These are phyloP conservation scores for Plestiodon gilberti DNA, from an alignment of 2,113 vertebrate species.

Conservation along the genomic window DNA sequence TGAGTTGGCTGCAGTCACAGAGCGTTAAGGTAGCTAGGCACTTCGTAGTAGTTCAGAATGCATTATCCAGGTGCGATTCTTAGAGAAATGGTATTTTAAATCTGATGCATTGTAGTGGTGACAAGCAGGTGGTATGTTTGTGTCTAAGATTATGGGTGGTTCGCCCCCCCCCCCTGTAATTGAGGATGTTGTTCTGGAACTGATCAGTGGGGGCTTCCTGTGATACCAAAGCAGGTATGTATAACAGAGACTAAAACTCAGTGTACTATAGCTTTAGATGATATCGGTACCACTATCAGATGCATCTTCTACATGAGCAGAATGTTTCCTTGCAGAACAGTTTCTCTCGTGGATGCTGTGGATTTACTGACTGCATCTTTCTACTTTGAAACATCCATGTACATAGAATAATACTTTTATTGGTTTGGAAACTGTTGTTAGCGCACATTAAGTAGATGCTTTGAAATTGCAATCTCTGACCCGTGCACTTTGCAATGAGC, in stretches of 20 bases:
- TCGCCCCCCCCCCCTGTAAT: neutral
- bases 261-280: neutral
- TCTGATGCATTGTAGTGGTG: neutral
- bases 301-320: neutral
- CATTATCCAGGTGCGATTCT: neutral
- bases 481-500: neutral
- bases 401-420: neutral
- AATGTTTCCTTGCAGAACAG: neutral
- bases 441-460: neutral
- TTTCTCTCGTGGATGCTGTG: neutral
- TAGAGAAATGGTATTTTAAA: neutral
- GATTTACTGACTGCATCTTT: neutral
- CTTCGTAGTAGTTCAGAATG: fast-evolving
- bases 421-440: neutral
- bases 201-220: neutral
- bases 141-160: neutral
- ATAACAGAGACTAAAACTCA: fast-evolving
- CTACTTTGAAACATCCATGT: neutral
- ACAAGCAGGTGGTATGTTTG: neutral
- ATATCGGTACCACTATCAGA: neutral
- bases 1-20: neutral
- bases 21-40: neutral
- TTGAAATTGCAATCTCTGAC: neutral
- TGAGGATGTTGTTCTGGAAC: neutral
- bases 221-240: fast-evolving